Conservation (phyloP, 2,113 vertebrate species). For the Mobula birostris region DNA sequence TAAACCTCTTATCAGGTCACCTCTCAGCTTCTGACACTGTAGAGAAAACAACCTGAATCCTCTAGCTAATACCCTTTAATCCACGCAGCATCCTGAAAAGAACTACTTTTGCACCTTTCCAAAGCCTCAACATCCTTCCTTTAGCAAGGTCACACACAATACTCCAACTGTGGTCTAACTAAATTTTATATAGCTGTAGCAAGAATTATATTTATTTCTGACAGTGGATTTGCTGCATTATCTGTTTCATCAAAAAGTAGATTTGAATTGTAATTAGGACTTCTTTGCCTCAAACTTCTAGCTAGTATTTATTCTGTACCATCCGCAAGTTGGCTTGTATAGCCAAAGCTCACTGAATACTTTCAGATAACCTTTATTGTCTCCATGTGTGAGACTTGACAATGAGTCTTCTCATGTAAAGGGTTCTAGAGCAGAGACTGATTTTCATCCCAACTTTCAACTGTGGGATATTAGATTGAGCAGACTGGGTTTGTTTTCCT, state of each 20-base stretch:
- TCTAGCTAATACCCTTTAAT: no score
- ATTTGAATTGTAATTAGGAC: neutral
- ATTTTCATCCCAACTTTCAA: neutral
- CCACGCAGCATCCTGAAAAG: no score
- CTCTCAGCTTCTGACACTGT: no score
- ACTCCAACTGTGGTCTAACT: no score
- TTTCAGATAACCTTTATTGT: neutral
- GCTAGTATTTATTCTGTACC: neutral
- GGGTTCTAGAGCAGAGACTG: neutral
- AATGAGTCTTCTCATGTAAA: neutral
- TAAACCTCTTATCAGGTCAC: no score
- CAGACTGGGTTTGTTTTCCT: no score
- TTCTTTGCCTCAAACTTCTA: neutral
- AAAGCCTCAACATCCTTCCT: no score
- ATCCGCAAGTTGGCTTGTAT: neutral
- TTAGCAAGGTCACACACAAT: no score
- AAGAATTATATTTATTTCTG: neutral
- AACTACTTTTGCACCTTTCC: no score
- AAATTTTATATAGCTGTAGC: no score
- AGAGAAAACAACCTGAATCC: no score
- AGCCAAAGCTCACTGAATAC: neutral
- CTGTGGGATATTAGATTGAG: neutral
- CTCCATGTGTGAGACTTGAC: neutral
- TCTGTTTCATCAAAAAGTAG: neutral
- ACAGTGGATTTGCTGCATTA: neutral